These are phyloP conservation scores for Enteromius paludinosus DNA, from an alignment of 2,797 vertebrate genomes.

Conservation along the genomic window DNA sequence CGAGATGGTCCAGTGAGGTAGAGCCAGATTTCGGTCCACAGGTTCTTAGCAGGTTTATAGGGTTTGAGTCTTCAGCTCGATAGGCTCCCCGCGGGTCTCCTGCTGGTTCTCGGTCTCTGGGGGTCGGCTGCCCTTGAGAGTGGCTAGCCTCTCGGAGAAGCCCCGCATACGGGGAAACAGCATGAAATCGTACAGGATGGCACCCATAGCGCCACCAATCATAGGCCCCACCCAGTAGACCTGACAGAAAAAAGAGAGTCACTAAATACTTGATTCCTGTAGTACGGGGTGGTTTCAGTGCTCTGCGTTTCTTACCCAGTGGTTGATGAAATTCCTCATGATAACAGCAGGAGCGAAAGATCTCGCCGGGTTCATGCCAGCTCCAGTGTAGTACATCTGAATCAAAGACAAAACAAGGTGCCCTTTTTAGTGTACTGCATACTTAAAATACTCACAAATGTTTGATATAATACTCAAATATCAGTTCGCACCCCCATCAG, in stretches of 20 bases:
- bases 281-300: not conserved
- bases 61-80: conserved; percentile 94
- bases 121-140: conserved; percentile 85
- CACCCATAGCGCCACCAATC: conserved; percentile 88
- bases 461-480: not conserved
- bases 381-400: conserved; percentile 92
- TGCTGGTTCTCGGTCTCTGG: conserved; percentile 80
- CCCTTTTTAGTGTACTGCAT: not conserved
- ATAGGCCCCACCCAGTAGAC: conserved; percentile 94
- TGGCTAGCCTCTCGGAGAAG: conserved; percentile 90
- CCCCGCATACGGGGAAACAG: conserved; percentile 90
- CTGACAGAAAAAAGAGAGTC: conserved; percentile 65
- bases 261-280: not conserved
- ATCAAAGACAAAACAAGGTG: conserved; percentile 54
- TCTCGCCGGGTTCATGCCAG: conserved; percentile 93
- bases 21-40: conserved; percentile 68
- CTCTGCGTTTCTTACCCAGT: conserved; percentile 84
- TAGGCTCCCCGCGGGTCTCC: conserved; percentile 85
- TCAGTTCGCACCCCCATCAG: conserved; percentile 87
- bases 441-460: not conserved
- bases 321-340: conserved; percentile 91
- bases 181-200: conserved; percentile 90
- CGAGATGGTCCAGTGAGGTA: conserved; percentile 61
- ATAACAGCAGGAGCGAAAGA: conserved; percentile 92
- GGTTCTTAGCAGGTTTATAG: conserved; percentile 71